Percentiles rank a stretch among this genome's conserved stretches.
These are phyloP conservation scores for Anarhynchus alexandrinus DNA, from an alignment of 2,113 vertebrate genomes.

Conservation along the genomic window DNA sequence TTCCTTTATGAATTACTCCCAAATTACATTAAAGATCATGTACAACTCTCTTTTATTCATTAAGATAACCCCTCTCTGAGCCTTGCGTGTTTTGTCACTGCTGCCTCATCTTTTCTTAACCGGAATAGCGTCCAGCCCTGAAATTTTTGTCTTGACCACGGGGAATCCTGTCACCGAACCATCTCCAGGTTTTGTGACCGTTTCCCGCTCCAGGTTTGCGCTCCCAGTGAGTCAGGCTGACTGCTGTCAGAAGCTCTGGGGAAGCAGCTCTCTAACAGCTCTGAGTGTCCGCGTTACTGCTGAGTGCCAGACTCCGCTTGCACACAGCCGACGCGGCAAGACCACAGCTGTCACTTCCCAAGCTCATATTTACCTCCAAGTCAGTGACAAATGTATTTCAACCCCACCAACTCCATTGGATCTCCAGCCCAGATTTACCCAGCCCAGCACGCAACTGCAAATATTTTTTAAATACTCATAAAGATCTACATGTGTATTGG, in stretches of 20 bases:
- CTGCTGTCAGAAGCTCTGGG: not conserved
- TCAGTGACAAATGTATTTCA: not conserved
- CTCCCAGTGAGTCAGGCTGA: not conserved
- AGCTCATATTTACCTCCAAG: not conserved
- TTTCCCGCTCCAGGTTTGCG: not conserved
- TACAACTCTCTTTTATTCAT: not conserved
- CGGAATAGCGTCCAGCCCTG: not conserved
- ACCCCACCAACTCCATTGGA: not conserved
- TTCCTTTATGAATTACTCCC: not conserved
- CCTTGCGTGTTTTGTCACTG: not conserved
- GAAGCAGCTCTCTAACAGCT: not conserved
- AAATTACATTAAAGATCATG: not conserved
- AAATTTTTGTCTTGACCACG: not conserved
- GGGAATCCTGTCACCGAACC: not conserved
- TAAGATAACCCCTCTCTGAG: not conserved
- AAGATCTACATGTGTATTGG: not conserved
- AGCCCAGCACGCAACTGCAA: not conserved
- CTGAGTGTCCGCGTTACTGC: accelerated
- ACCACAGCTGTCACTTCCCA: not conserved
- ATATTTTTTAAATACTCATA: not conserved
- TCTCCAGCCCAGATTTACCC: not conserved
- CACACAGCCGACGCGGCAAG: not conserved
- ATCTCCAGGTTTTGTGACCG: not conserved
- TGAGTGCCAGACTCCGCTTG: not conserved
- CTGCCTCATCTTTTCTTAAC: not conserved